Evolutionary conservation across 2,888 invertebrate species (phyloP).

Genomic region (Clostera curtula): DNA sequence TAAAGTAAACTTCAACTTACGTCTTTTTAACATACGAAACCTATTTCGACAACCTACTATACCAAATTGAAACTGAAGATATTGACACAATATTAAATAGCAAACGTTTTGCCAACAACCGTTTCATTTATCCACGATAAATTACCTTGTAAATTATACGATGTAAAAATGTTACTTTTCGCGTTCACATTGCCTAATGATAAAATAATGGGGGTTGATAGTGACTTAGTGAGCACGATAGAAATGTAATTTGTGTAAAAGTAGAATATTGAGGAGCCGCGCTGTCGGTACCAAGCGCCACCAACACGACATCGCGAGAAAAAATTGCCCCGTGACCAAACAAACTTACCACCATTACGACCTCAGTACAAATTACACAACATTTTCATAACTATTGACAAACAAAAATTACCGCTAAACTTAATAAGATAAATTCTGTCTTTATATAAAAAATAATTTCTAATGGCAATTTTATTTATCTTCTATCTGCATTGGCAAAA

Average conservation of each 20-base stretch:
- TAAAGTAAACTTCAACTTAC: too few species aligned
- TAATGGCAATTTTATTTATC: too few species aligned
- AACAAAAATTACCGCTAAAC: slow-evolving; percentile 30
- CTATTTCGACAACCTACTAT: too few species aligned
- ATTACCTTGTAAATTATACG: slow-evolving; percentile 33
- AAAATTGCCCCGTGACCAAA: slow-evolving; percentile 63
- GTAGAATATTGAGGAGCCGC: slow-evolving; percentile 53
- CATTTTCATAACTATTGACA: slow-evolving; percentile 41
- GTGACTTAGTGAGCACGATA: slow-evolving; percentile 69
- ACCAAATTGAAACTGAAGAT: too few species aligned
- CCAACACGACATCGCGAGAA: slow-evolving; percentile 43
- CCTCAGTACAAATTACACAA: slow-evolving; percentile 37
- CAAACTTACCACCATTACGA: slow-evolving; percentile 41
- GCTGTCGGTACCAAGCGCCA: slow-evolving; percentile 60
- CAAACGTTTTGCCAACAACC: slow-evolving; percentile 9
- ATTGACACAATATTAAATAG: too few species aligned
- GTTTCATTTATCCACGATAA: slow-evolving; percentile 8
- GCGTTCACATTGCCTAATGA: slow-evolving; percentile 65
- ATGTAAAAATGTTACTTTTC: slow-evolving; percentile 43
- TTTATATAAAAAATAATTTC: too few species aligned
- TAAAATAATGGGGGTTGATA: slow-evolving; percentile 69
- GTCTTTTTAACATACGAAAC: too few species aligned
- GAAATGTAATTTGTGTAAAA: slow-evolving; percentile 71
- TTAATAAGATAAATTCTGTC: slow-evolving; percentile 24
- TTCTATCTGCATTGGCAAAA: too few species aligned